phyloP scores from a whole-genome alignment of 1,140 invertebrate species.

The Conus ventricosus region DNA sequence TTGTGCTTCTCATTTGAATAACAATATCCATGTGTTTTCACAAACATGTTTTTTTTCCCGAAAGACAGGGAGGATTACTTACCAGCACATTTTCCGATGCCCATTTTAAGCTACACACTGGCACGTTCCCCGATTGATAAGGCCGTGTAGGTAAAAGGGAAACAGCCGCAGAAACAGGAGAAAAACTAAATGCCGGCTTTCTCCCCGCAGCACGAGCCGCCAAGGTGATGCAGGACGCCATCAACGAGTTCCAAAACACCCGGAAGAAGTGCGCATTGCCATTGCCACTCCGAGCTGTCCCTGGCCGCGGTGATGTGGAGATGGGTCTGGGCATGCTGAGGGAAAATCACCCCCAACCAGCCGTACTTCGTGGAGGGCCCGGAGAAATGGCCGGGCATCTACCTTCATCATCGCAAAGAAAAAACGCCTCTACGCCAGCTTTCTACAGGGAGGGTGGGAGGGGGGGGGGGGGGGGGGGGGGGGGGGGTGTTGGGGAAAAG shows the following conservation, averaged over 20 bases:
- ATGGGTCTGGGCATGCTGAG: conserved; percentile 87
- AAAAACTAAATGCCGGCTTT: too few species aligned
- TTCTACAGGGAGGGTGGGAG: conserved; percentile 77
- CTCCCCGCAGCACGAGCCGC: conserved; percentile 81
- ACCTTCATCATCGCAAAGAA: conserved; percentile 93
- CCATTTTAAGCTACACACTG: too few species aligned
- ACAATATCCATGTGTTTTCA: too few species aligned
- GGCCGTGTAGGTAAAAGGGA: too few species aligned
- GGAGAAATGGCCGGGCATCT: conserved; percentile 94
- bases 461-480: background rate
- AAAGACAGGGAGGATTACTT: too few species aligned
- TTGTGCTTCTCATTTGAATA: too few species aligned
- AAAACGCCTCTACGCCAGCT: conserved; percentile 80
- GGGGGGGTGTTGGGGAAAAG: background rate
- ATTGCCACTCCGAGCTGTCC: conserved; percentile 89
- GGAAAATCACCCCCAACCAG: conserved; percentile 85
- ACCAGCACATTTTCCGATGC: too few species aligned
- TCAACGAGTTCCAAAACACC: conserved; percentile 85
- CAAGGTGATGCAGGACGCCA: conserved; percentile 88
- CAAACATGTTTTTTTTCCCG: too few species aligned
- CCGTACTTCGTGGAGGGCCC: conserved; percentile 90
- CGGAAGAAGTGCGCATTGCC: conserved; percentile 88
- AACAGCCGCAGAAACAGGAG: too few species aligned
- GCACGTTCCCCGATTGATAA: too few species aligned
- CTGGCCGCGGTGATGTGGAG: conserved; percentile 88